phyloP scores from a whole-genome alignment of 2,888 invertebrate genomes.

The Cosmorhoe ocellata region DNA sequence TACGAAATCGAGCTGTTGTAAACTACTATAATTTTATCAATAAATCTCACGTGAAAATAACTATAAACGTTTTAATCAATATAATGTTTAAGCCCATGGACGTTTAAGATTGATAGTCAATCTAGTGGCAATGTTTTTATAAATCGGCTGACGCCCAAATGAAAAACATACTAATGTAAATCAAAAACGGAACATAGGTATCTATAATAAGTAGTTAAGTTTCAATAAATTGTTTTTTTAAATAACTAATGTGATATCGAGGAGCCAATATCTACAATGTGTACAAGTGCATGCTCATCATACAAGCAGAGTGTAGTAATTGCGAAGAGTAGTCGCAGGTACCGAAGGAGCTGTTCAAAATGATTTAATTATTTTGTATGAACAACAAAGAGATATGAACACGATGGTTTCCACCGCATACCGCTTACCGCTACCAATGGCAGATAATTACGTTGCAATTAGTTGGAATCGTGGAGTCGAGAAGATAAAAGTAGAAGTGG shows the following conservation, averaged over 20 bases:
- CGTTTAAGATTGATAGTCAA: slow-evolving; percentile 28
- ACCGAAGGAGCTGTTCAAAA: slow-evolving; percentile 1
- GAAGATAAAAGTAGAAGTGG: slow-evolving; percentile 6
- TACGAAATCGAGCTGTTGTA: slow-evolving; percentile 28
- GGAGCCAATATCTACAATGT: too few relatives aligned
- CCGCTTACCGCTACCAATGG: slow-evolving; percentile 52
- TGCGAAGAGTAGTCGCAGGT: neutral
- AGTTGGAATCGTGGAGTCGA: slow-evolving; percentile 57
- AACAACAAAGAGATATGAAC: slow-evolving; percentile 38
- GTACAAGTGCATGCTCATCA: too few relatives aligned
- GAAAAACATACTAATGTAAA: slow-evolving; percentile 6
- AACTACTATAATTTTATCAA: slow-evolving; percentile 31
- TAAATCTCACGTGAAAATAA: slow-evolving; percentile 27
- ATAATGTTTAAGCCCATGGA: slow-evolving; percentile 22
- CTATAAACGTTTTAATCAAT: slow-evolving; percentile 28
- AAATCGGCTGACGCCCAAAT: slow-evolving; percentile 16
- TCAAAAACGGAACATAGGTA: slow-evolving; percentile 5
- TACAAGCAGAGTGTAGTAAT: neutral
- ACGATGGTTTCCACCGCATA: slow-evolving; percentile 44
- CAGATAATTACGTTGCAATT: slow-evolving; percentile 68
- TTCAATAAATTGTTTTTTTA: too few relatives aligned
- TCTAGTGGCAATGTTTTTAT: slow-evolving; percentile 16
- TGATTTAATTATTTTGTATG: slow-evolving; percentile 14
- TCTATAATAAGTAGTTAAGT: neutral
- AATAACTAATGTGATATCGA: too few relatives aligned